phyloP scores from a whole-genome alignment of 2,888 invertebrate species.

The Byasa hedistus region DNA sequence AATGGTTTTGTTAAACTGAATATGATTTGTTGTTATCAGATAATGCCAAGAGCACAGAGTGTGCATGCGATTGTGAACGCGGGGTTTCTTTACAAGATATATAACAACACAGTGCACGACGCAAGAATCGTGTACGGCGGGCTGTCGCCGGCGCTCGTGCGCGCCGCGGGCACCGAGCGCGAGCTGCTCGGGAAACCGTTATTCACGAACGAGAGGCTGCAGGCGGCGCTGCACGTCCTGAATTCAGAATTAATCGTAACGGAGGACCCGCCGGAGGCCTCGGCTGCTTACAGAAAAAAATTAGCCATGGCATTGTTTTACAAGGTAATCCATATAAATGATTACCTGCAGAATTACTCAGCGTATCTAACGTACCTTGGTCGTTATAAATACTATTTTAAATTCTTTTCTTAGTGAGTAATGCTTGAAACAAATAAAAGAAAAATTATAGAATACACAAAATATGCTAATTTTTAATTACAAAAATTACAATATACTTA shows the following conservation, averaged over 20 bases:
- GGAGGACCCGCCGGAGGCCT: conserved; percentile 77
- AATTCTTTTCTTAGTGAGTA: too few species aligned
- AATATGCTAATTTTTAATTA: too few species aligned
- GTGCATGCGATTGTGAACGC: conserved; percentile 87
- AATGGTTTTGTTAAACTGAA: too few species aligned
- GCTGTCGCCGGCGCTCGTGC: conserved; percentile 61
- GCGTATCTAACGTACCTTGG: too few species aligned
- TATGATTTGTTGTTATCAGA: conserved; percentile 63
- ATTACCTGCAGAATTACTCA: too few species aligned
- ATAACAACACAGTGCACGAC: conserved; percentile 41
- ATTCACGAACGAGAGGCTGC: conserved; percentile 62
- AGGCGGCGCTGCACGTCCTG: conserved; percentile 50
- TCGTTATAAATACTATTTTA: too few species aligned
- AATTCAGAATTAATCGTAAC: conserved; percentile 51
- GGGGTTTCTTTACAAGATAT: conserved; percentile 80
- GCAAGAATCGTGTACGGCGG: conserved; percentile 80
- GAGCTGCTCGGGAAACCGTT: conserved; percentile 63
- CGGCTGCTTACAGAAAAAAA: conserved; percentile 79
- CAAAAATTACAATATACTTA: too few species aligned
- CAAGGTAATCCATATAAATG: too few species aligned
- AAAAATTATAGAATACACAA: too few species aligned
- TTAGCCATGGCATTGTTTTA: conserved; percentile 83
- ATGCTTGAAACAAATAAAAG: too few species aligned
- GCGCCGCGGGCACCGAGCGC: conserved; percentile 77
- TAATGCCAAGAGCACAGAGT: conserved; percentile 85